A percentile compares a stretch with the other conserved stretches of the same genome.
phyloP scores from a whole-genome alignment of 2,888 invertebrate species.

The Galeopsomyia nigrocyanea region DNA sequence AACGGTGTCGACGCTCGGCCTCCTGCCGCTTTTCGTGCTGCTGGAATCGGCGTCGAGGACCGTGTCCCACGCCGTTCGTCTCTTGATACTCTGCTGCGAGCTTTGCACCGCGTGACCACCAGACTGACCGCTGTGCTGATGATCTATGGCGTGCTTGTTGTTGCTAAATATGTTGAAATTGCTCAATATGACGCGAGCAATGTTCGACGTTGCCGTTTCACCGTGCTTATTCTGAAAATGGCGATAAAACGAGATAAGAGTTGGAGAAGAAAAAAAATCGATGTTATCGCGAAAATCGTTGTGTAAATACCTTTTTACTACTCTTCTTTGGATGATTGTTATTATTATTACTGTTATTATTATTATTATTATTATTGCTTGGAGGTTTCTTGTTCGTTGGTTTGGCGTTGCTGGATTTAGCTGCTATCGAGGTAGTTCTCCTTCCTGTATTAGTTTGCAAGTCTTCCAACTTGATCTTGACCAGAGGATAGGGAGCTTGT shows the following conservation, averaged over 20 bases:
- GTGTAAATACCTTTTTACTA: constrained; percentile 66
- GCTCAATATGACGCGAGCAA: constrained; percentile 84
- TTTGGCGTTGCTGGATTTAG: constrained; percentile 58
- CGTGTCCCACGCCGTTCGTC: constrained; percentile 63
- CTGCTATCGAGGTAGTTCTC: constrained; percentile 50
- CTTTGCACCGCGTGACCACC: constrained; percentile 57
- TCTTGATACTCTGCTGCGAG: constrained; percentile 55
- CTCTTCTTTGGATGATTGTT: constrained; percentile 65
- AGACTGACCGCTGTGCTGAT: constrained; percentile 52
- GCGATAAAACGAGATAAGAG: too few relatives aligned
- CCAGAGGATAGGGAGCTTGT: constrained; percentile 87
- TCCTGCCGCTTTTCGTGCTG: constrained; percentile 81
- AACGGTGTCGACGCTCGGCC: constrained; percentile 89
- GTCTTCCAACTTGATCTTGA: constrained; percentile 75
- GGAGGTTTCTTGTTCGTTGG: constrained; percentile 62
- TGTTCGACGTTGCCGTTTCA: constrained; percentile 73
- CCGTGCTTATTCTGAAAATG: constrained; percentile 66
- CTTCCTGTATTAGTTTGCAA: constrained; percentile 54
- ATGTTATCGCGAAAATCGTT: too few relatives aligned
- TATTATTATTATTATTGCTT: constrained; percentile 47
- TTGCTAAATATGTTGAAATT: constrained; percentile 86
- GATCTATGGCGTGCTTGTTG: constrained; percentile 59
- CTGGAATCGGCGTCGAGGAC: constrained; percentile 78
- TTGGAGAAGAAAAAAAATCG: constrained; percentile 11
- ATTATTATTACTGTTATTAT: neutral